Conservation (phyloP, 2,888 invertebrate genomes). For the Diloba caeruleocephala region DNA sequence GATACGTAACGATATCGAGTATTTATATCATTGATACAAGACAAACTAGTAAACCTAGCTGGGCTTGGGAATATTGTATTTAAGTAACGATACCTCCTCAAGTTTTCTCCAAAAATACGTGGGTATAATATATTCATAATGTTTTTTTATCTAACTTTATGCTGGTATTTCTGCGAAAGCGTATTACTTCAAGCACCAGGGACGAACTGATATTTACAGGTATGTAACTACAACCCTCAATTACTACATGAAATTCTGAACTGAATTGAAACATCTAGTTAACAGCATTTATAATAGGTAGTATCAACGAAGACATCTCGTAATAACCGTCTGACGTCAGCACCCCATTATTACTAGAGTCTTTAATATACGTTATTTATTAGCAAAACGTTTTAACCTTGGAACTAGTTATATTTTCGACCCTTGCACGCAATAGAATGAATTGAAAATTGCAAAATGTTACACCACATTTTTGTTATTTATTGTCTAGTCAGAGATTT, state of each 20-base stretch:
- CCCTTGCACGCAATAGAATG: conserved; percentile 37
- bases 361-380: conserved; percentile 46
- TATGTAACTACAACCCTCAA: conserved; percentile 4
- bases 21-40: too few species aligned
- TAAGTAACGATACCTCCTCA: too few species aligned
- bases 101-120: too few species aligned
- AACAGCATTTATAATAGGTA: neutral
- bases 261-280: conserved; percentile 10
- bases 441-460: conserved; percentile 13
- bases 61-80: too few species aligned
- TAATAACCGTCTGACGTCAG: conserved; percentile 31
- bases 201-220: too few species aligned
- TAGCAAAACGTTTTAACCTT: conserved; percentile 49
- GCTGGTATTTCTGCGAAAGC: too few species aligned
- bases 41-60: too few species aligned
- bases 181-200: too few species aligned
- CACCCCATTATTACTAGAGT: conserved; percentile 8
- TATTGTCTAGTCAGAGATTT: conserved; percentile 1
- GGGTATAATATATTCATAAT: too few species aligned
- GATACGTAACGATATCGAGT: too few species aligned
- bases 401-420: conserved; percentile 29
- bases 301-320: conserved; percentile 22
- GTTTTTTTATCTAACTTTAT: too few species aligned
- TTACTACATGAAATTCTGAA: conserved; percentile 13
- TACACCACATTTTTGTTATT: conserved; percentile 4